Base-by-base conservation (phyloP, 2,888 invertebrate genomes). In the Cartodere bifasciata region DNA sequence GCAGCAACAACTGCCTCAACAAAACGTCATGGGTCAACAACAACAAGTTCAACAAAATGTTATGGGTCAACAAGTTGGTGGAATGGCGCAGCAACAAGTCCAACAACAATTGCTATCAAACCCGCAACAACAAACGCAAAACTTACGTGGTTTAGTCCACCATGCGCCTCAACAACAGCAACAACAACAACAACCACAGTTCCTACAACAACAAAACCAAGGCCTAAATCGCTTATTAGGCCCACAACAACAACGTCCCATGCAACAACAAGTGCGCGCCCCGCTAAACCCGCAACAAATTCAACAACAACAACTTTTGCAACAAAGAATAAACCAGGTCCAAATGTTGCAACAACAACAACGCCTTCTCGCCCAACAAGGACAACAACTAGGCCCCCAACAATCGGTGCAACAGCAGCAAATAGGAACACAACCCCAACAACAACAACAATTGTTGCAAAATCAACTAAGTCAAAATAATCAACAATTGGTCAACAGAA, bases 331-430 rank as follows among this genome's bases (percentile, higher is more conserved):
- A 24, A 52, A 52, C 3, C 55, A 55, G 25, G 13, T 7, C 6
- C 20, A 20, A 28, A 9, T 10, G 28, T 52, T 55, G 1, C 57
- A 58, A 4, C 31, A 69, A 39, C 71, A 70, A 40, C 67, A 69
- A 28, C 55, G 46, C 63, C 64, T 60, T 40, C 65, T 17, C 58
- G 57, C 37, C 62, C 9, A 60, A 37, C 58, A 63, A 60, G 37
- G 43, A 53, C 13, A 40, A 41, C 15, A 56, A 50, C 34, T 21
- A 23, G 15, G 14, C 34, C 16, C 27, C 25, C 23, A 31, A 23
- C 24, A 13, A 7, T 14, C n/a, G 20, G 15, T 9, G 6, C 40
- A 36, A 23, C 28, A 23, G 4, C 40, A 41, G 25, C 38, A 37
- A 16, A 16, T 34, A 28, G 33, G 41, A 14, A 37, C 24, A 20